Percentiles rank a stretch among this genome's conserved stretches.
phyloP scores from a whole-genome alignment of 2,113 vertebrate species.

The Poecilia latipinna region DNA sequence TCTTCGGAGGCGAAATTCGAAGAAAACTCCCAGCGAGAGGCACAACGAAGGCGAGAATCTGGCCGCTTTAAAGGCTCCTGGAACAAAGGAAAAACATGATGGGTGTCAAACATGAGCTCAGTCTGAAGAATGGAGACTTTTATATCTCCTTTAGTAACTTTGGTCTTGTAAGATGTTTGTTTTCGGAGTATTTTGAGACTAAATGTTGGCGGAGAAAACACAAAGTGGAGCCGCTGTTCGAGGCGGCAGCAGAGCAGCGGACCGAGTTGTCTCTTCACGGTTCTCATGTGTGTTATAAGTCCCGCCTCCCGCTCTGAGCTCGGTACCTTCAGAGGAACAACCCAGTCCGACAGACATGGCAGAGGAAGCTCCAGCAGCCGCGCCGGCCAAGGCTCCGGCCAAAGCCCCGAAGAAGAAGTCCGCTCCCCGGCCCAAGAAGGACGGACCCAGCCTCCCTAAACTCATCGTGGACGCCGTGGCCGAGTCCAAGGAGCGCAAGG shows the following conservation, averaged over 20 bases:
- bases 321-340: not conserved
- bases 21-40: too few species aligned
- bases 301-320: not conserved
- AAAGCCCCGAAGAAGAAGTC: too few species aligned
- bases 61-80: too few species aligned
- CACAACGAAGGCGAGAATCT: too few species aligned
- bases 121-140: too few species aligned
- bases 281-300: constrained; percentile 20
- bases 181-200: too few species aligned
- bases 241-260: not conserved
- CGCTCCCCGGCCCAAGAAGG: constrained; percentile 3
- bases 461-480: constrained; percentile 30
- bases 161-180: too few species aligned
- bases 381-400: constrained; percentile 18
- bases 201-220: constrained; percentile 40
- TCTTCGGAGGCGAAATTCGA: too few species aligned
- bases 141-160: too few species aligned
- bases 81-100: too few species aligned
- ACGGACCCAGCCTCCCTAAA: constrained; percentile 12
- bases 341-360: not conserved
- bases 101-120: too few species aligned
- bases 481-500: constrained; percentile 29
- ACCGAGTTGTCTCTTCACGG: too few species aligned
- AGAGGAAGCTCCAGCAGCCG: constrained; percentile 33
- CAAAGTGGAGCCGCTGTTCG: not conserved